Evolutionary conservation across 1,140 invertebrate species (phyloP), one percentile per base, ranked within the genome.

Genomic region (Tenebrio molitor): DNA sequence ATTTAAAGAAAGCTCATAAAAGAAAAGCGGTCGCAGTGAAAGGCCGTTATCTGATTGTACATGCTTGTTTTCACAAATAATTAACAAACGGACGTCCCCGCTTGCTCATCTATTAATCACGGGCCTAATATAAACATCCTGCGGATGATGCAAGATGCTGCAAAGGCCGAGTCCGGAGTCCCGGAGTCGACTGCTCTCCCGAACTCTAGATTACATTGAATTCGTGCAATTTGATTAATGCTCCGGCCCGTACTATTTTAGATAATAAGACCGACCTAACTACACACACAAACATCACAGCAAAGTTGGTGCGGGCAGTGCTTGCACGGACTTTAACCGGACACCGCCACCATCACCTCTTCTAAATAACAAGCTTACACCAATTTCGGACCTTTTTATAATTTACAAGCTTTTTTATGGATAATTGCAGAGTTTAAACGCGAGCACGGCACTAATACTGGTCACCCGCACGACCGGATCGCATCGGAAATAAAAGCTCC

Each of bases 211-310:
- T 73, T 76, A 76, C 74, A 73, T 73, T 71, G 74, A 73, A 76
- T 75, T 65, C 67, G 63, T 65, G 64, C 71, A 72, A 75, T 75
- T 75, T 76, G 71, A 76, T 76, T 76, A 76, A 76, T 76, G 71
- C 44, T 71, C 15, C 66, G 50, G 33, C 63, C 63, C 44, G 41
- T 68, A 66, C 14, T 72, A 67, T 74, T 71, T 71, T 68, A 68
- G 34, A 39, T 74, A 71, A 67, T 67, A 50, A 33, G 64, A 58
- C 19, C 53, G 65, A 21, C 58, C 69, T 71, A 63, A 71, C 53
- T 65, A 53, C 19, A 42, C 53, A 39, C 44, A 19, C 62, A 46
- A 72, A 72, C 34, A 72, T 50, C 29, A 53, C 68, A 23, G 19
- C 25, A 62, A 62, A 58, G 68, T 21, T 33, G 50, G 29, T 68